Base-by-base conservation (phyloP, 2,797 vertebrate species). In the Coregonus sp. region DNA sequence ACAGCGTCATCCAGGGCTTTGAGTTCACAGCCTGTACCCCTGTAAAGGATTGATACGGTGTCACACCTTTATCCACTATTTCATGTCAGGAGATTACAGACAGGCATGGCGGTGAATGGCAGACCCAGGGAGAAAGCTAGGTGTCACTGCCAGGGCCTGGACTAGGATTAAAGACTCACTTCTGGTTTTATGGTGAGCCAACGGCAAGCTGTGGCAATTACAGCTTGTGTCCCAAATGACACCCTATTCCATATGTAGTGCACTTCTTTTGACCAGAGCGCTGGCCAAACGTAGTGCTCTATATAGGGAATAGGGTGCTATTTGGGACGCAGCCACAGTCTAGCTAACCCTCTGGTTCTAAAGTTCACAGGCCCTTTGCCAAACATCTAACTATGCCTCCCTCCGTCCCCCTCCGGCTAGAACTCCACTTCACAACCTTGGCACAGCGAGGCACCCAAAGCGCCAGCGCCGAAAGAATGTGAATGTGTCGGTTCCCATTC, bases 81-180 rank as follows among this genome's bases (percentile, higher is more conserved):
- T 20, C 7, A 61, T 61, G 59, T 61, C 59, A 61, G 59, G 59
- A 20, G 59, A 61, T 61, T 61, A 61, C n/a, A 61, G n/a, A n/a
- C 59, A 2, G 59, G n/a, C 59, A 2, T 20, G 59, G 14, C 7
- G 6, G 6, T 61, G 15, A 25, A 20, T 20, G 59, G 59, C n/a
- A 25, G 59, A 61, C n/a, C n/a, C 59, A 6, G 59, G 59, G 20
- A 61, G 59, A 61, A n/a, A 15, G 40, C 15, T 2, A 14, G 14
- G 37, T 33, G 59, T 7, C 59, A 61, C n/a, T 61, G 59, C 59
- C 59, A 61, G 59, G 59, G 0, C 59, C 59, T 61, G 59, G 59
- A 61, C n/a, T 20, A 20, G 20, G n/a, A 61, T 20, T 11, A 61
- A 61, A 61, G n/a, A 20, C 5, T 20, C 2, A 5, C 59, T 25